Percentiles rank a stretch among this genome's conserved stretches.
Evolutionary conservation across 37 sponge, comb jelly and placozoan genomes (phyloP).

Genomic region (Aplysina aerophoba): DNA sequence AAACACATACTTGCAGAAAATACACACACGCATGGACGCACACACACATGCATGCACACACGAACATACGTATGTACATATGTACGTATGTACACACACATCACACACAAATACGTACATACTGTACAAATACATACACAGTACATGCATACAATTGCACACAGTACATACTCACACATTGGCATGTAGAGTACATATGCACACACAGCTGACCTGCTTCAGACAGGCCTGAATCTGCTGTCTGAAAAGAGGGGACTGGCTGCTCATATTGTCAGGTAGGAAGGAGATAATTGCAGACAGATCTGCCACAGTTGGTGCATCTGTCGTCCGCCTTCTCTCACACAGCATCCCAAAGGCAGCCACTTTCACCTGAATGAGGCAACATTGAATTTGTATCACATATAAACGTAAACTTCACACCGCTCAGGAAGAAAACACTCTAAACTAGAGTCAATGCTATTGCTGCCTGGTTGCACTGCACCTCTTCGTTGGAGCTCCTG

Average conservation of each 20-base stretch:
- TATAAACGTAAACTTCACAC: too few species aligned
- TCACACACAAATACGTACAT: background rate
- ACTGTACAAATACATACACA: background rate
- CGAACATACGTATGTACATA: background rate
- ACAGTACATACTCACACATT: background rate
- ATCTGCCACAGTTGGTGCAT: slow-evolving; percentile 33
- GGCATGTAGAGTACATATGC: background rate
- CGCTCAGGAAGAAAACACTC: too few species aligned
- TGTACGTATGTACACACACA: too few species aligned
- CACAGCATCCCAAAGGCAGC: slow-evolving; percentile 70
- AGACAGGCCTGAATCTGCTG: slow-evolving; percentile 45
- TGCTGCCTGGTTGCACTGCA: background rate
- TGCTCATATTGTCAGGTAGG: slow-evolving; percentile 59
- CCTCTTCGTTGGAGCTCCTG: background rate
- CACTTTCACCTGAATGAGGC: slow-evolving; percentile 44
- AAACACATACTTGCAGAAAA: too few species aligned
- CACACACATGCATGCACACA: background rate
- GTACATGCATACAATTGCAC: background rate
- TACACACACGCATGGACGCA: too few species aligned
- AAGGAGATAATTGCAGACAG: slow-evolving; percentile 49
- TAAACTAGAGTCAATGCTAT: too few species aligned
- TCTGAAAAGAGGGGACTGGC: slow-evolving; percentile 70
- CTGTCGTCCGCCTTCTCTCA: slow-evolving; percentile 65
- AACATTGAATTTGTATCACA: too few species aligned
- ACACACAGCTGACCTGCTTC: slow-evolving; percentile 61